These are phyloP conservation scores for Poliocrania exsul DNA, from an alignment of 2,797 vertebrate species.

Conservation along the genomic window DNA sequence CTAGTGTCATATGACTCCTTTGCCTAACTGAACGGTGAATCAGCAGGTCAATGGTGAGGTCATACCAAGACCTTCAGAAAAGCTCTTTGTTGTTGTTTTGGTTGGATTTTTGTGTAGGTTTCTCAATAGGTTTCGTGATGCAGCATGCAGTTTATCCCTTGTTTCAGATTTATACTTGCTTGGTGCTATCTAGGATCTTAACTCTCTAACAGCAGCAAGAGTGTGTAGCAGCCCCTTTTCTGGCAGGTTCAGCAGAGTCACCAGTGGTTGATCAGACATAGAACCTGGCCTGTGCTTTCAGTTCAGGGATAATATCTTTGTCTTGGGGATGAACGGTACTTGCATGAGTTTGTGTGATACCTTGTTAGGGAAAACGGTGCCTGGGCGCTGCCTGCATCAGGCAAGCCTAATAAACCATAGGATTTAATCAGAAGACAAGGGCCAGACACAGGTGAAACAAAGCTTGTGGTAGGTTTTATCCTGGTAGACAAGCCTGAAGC, in stretches of 20 bases:
- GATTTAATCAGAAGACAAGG: neutral
- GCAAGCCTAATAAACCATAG: neutral
- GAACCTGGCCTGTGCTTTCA: neutral
- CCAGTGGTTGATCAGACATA: neutral
- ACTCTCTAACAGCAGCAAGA: neutral
- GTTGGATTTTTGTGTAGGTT: neutral
- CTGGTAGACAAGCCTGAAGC: neutral
- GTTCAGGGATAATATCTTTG: neutral
- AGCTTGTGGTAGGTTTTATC: neutral
- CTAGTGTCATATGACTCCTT: neutral
- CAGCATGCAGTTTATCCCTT: neutral
- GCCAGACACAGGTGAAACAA: neutral
- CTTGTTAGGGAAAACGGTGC: neutral
- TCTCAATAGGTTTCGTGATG: neutral
- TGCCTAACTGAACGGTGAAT: constrained; percentile 27
- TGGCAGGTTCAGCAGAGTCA: neutral
- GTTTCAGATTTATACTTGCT: neutral
- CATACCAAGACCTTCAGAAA: neutral
- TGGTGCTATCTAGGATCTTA: neutral
- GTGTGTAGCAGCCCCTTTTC: neutral
- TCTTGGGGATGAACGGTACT: neutral
- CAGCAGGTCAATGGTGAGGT: constrained; percentile 38
- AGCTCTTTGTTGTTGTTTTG: constrained; percentile 31
- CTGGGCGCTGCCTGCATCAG: neutral
- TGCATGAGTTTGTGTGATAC: neutral